Conservation (phyloP, 2,113 vertebrate genomes). For the Chitala chitala region DNA sequence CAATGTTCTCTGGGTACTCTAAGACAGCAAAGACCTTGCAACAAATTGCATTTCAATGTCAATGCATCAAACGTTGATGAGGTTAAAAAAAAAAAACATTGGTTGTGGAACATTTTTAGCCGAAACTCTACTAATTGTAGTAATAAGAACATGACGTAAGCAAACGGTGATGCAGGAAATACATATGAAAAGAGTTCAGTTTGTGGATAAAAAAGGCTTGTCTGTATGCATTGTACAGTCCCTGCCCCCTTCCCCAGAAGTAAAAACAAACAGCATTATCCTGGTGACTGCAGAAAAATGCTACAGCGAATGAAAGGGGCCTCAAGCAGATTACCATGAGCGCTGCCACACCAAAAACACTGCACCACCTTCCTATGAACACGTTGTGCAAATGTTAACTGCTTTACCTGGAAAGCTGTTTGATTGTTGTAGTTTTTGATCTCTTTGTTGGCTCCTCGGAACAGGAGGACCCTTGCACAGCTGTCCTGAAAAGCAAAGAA, state of each 20-base stretch:
- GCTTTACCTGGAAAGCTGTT: slow-evolving; percentile 87
- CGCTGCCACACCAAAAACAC: no score
- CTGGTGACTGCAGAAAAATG: not conserved
- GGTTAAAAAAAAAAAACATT: no score
- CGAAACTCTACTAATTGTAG: no score
- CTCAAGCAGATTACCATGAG: no score
- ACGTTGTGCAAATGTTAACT: no score
- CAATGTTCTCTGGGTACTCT: no score
- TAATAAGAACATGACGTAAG: not conserved
- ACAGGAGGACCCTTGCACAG: slow-evolving; percentile 89
- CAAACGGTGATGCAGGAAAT: not conserved
- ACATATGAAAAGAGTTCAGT: not conserved
- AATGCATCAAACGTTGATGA: no score
- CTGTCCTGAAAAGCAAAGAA: slow-evolving; percentile 70
- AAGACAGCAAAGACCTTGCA: no score
- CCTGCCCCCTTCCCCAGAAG: not conserved
- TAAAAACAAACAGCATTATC: not conserved
- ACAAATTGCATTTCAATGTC: no score
- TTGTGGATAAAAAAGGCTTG: not conserved
- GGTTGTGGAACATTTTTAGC: no score
- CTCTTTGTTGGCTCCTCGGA: slow-evolving; percentile 91
- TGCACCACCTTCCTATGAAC: no score
- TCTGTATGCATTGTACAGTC: not conserved
- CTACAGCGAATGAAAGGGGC: not conserved
- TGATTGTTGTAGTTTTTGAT: slow-evolving; percentile 97